These are phyloP conservation scores for Anolis carolinensis DNA, from an alignment of 2,113 vertebrate genomes.

Conservation along the genomic window DNA sequence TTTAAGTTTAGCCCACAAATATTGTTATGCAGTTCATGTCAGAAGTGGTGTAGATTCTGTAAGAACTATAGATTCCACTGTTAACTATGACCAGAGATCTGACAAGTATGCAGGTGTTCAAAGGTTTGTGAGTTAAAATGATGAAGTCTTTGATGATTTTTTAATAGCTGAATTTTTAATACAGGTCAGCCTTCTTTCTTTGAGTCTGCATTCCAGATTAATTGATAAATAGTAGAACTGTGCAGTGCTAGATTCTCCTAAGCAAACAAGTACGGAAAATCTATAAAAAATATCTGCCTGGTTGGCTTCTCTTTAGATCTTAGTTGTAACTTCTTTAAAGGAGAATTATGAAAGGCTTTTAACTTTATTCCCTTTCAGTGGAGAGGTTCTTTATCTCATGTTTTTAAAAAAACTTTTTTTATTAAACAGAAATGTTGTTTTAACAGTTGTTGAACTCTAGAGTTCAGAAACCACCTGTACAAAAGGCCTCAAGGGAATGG, in stretches of 20 bases:
- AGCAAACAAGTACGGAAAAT: conserved; percentile 79
- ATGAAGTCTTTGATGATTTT: conserved; percentile 84
- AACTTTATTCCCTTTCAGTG: conserved; percentile 45
- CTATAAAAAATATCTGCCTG: conserved; percentile 68
- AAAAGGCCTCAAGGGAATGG: neutral
- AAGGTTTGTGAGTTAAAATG: conserved; percentile 82
- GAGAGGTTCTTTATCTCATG: conserved; percentile 30
- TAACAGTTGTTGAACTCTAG: conserved; percentile 27
- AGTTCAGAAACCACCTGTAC: conserved; percentile 26
- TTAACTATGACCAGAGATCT: conserved; percentile 78
- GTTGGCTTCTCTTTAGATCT: conserved; percentile 72
- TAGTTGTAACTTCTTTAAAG: conserved; percentile 56
- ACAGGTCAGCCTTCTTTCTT: conserved; percentile 78
- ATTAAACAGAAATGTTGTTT: neutral
- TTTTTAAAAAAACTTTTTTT: conserved; percentile 39
- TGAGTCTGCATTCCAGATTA: conserved; percentile 80
- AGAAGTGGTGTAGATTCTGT: conserved; percentile 54
- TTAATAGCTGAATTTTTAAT: conserved; percentile 85
- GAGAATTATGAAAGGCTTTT: conserved; percentile 68
- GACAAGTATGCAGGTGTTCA: conserved; percentile 80
- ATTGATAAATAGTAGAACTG: conserved; percentile 84
- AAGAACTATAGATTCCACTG: conserved; percentile 72
- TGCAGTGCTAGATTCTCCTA: conserved; percentile 74
- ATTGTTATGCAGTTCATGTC: conserved; percentile 68
- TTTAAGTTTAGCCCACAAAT: conserved; percentile 38